Conservation (phyloP, 2,113 vertebrate species). For the Eidolon helvum region DNA sequence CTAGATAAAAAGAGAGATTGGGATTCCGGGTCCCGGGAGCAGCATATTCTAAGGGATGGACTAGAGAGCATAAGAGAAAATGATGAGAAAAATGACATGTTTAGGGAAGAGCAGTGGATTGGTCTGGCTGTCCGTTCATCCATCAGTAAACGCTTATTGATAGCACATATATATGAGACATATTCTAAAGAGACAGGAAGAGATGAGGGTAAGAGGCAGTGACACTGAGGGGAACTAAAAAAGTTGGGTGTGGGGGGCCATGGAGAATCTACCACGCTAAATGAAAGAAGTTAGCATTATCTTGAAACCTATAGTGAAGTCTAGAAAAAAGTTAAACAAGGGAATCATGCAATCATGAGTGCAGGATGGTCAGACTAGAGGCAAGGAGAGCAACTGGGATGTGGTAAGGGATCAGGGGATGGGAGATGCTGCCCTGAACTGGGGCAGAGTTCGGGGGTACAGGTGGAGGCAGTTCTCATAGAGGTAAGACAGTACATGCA, state of each 20-base stretch:
- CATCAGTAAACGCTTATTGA: neutral
- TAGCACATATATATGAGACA: too few species aligned
- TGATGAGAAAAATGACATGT: neutral
- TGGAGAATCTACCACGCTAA: neutral
- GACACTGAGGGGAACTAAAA: neutral
- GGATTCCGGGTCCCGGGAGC: neutral
- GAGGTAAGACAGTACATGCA: fast-evolving
- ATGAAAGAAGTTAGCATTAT: neutral
- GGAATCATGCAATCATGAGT: neutral
- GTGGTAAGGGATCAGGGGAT: neutral
- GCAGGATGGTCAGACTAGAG: neutral
- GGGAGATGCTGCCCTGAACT: neutral
- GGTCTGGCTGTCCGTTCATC: neutral
- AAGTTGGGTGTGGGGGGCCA: neutral
- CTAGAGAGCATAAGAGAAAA: neutral
- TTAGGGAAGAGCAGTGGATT: neutral
- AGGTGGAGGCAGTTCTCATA: too few species aligned
- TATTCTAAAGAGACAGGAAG: neutral
- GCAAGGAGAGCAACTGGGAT: neutral
- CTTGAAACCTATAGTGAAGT: neutral
- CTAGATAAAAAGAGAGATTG: too few species aligned
- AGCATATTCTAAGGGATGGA: neutral
- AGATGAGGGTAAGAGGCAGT: neutral
- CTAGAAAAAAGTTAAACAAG: neutral
- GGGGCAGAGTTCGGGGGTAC: neutral